Evolutionary conservation across 2,113 vertebrate species (phyloP).

Genomic region (Aramus guarauna): DNA sequence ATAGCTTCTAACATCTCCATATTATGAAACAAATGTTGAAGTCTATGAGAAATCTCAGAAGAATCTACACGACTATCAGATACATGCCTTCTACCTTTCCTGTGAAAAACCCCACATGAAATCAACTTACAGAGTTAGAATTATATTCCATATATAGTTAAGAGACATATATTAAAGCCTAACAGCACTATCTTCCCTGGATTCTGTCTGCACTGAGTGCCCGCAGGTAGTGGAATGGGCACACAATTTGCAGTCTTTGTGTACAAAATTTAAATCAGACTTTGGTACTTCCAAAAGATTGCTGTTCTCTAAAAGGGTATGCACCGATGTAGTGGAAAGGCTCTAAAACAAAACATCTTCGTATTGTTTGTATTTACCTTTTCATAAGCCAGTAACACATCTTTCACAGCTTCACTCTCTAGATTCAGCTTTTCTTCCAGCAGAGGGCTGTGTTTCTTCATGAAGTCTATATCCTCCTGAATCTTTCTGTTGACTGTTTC

Average conservation of each 20-base stretch:
- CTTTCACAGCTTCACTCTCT: conserved; percentile 57
- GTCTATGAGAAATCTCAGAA: not conserved
- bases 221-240: fast-evolving
- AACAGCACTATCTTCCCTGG: not conserved
- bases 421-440: conserved; percentile 75
- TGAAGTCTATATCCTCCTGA: conserved; percentile 70
- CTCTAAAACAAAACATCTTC: not conserved
- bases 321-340: no score
- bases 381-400: conserved; percentile 26
- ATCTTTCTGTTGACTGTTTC: conserved; percentile 67
- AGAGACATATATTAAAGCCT: not conserved
- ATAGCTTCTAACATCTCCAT: not conserved
- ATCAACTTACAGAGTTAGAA: not conserved
- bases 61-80: not conserved
- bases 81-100: not conserved
- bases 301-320: not conserved
- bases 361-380: conserved; percentile 60
- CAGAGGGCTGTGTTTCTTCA: conserved; percentile 75
- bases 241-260: not conserved
- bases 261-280: not conserved
- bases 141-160: not conserved
- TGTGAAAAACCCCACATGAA: not conserved
- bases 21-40: not conserved
- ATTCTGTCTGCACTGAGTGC: no score
- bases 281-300: not conserved